Base-by-base conservation (phyloP, 2,888 invertebrate genomes). In the Mongoloraphidia duomilia region DNA sequence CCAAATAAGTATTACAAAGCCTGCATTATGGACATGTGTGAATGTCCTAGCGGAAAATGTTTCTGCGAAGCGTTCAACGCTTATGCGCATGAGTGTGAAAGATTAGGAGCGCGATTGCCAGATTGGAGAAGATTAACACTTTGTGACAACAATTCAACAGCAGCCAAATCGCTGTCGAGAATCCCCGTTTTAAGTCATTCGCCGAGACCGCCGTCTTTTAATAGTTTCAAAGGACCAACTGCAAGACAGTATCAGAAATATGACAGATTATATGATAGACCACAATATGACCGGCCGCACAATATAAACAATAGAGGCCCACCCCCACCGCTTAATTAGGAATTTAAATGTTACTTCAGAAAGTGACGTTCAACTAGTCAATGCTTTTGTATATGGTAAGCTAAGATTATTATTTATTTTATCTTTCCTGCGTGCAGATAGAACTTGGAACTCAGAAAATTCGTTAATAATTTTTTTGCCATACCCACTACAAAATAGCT, bases 51-150 rank as follows among this genome's bases (percentile, higher is more conserved):
- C 11, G 76, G 77, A 50, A 75, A 77, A 59, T 94, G 94, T 60
- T 87, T 91, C 64, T 94, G 94, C 66, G 90, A 92, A 57, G 85
- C 90, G 52, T 81, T 93, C 60, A 80, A 83, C 48, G 93, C 93
- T 3, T 94, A 93, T 63, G 86, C 87, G 1, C 80, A 89, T 55
- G 90, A 90, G 65, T 94, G 94, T 63, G 75, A 81, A 53, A 74
- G 90, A 17, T 66, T 85, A 39, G 90, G 90, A 0, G 82, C 84
- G 1, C 72, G 76, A 52, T 69, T 87, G 44, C 71, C 71, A 1
- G 75, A 81, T 55, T 92, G 91, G 91, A 74, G 81, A 52, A 71
- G 73, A 44, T 72, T 75, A 12, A 81, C 82, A 46, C 77, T 77
- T 62, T 89, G 88, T 61, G 40, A 45, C 13, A 44, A 34, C 33